Conservation (phyloP, 2,113 vertebrate species). For the Tapirus terrestris region DNA sequence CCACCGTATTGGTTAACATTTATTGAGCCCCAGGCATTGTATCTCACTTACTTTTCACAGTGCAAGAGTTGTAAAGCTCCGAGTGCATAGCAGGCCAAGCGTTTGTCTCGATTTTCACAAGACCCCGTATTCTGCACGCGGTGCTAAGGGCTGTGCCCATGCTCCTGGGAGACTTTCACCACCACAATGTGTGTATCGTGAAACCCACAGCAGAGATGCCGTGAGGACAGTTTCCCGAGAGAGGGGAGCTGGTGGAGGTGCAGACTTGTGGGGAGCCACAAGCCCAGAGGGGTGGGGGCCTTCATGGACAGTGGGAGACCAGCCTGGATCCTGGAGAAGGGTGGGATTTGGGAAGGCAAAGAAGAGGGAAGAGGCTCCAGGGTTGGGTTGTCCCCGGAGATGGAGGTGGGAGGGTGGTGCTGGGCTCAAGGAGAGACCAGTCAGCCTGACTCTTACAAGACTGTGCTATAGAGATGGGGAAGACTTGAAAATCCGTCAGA, state of each 20-base stretch:
- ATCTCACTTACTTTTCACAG: neutral
- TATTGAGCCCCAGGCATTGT: fast-evolving
- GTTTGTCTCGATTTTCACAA: too few relatives aligned
- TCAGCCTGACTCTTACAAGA: fast-evolving
- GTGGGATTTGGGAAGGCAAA: neutral
- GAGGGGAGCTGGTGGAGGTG: fast-evolving
- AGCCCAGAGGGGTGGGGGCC: fast-evolving
- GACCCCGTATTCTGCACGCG: too few relatives aligned
- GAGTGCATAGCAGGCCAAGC: fast-evolving
- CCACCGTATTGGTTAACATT: fast-evolving
- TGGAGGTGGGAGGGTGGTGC: neutral
- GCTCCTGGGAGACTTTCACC: fast-evolving
- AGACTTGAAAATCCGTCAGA: neutral
- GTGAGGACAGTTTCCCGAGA: neutral
- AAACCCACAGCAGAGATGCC: neutral
- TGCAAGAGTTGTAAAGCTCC: neutral
- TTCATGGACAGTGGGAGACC: neutral
- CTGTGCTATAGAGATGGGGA: fast-evolving
- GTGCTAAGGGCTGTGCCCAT: fast-evolving
- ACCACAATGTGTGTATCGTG: fast-evolving
- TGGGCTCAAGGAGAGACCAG: fast-evolving
- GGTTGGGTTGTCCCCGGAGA: too few relatives aligned
- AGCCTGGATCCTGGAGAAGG: too few relatives aligned
- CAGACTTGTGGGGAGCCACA: neutral
- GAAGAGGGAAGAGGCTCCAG: neutral